Evolutionary conservation across 2,113 vertebrate species (phyloP).

Genomic region (Pachyramphus minor): DNA sequence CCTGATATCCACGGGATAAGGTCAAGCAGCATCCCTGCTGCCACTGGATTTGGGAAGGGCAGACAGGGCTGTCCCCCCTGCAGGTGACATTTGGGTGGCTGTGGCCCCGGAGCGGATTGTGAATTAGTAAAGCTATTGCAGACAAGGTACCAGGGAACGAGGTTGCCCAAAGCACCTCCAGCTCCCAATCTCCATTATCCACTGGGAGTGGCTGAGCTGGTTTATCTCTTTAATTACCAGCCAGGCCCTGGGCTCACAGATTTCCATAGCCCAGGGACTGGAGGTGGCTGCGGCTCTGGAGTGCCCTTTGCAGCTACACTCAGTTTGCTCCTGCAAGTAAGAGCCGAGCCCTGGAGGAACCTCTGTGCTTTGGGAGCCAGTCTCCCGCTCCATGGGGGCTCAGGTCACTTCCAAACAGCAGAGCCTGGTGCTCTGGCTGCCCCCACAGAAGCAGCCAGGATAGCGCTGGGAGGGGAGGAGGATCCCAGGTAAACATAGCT

Average conservation of each 20-base stretch:
- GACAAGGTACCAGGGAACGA: neutral
- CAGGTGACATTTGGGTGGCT: neutral
- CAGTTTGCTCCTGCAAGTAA: neutral
- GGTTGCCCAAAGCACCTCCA: neutral
- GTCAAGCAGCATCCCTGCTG: rapidly evolving
- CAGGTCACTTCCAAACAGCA: neutral
- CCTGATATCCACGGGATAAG: neutral
- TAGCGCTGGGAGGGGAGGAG: neutral
- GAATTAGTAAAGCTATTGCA: neutral
- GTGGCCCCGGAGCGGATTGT: neutral
- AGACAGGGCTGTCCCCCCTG: neutral
- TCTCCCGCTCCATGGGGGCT: neutral
- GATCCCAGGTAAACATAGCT: neutral
- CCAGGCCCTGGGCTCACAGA: neutral
- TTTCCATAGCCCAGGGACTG: rapidly evolving
- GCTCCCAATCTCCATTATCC: neutral
- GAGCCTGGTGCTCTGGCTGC: neutral
- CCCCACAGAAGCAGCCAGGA: neutral
- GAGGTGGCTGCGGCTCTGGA: neutral
- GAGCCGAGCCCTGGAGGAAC: neutral
- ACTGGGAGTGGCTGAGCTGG: rapidly evolving
- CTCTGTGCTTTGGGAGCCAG: neutral
- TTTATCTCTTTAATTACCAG: neutral
- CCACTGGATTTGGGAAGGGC: neutral
- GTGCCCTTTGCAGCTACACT: neutral